These are phyloP conservation scores for Python bivittatus DNA, from an alignment of 2,113 vertebrate species.

Conservation along the genomic window DNA sequence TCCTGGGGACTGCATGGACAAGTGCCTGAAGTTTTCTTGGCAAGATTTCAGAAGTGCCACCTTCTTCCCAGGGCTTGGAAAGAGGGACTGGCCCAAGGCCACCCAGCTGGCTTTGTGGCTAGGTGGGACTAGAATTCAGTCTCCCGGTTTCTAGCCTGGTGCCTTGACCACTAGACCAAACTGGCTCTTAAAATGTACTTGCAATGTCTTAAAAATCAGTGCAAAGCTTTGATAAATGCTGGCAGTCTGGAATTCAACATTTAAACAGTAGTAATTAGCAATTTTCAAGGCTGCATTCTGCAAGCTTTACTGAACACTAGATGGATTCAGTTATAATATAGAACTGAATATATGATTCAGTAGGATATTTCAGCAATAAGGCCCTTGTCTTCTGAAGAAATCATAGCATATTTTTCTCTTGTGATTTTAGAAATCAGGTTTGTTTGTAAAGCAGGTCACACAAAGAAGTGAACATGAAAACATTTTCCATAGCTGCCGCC, in stretches of 20 bases:
- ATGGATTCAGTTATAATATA: background rate
- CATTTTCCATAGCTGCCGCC: background rate
- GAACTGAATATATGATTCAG: background rate
- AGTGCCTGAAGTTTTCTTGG: background rate
- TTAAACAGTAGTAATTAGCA: too few relatives aligned
- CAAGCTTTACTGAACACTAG: background rate
- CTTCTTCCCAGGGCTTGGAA: background rate
- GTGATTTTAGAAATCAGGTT: background rate
- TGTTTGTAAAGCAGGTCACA: background rate
- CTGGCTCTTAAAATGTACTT: background rate
- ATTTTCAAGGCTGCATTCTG: background rate
- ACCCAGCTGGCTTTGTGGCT: background rate
- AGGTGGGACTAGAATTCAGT: background rate
- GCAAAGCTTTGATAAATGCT: background rate
- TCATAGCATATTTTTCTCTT: background rate
- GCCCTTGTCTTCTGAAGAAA: background rate
- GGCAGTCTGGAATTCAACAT: background rate
- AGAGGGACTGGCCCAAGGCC: background rate
- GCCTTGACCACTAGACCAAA: background rate
- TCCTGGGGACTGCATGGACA: background rate
- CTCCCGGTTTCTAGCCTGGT: background rate
- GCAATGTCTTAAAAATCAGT: background rate
- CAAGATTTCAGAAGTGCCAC: background rate
- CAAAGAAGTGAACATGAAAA: background rate
- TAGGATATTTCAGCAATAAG: background rate